Percentiles rank a stretch among this genome's conserved stretches.
phyloP scores from a whole-genome alignment of 1,140 invertebrate species.

The Watersipora subatra region DNA sequence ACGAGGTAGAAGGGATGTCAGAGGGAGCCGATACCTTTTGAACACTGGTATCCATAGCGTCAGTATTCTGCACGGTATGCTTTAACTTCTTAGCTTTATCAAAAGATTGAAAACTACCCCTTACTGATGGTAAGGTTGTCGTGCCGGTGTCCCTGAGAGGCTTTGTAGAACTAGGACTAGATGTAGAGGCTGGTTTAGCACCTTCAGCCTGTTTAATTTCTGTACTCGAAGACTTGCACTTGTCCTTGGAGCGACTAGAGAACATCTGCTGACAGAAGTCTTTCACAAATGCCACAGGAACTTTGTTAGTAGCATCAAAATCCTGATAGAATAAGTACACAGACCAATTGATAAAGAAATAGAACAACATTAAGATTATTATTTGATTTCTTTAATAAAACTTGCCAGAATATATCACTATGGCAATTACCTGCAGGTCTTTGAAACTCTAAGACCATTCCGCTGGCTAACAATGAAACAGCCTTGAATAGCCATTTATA shows the following conservation, averaged over 20 bases:
- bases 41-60: neutral
- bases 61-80: neutral
- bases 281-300: neutral
- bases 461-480: no score
- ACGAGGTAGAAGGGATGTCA: neutral
- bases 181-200: no score
- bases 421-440: no score
- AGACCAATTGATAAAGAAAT: no score
- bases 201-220: neutral
- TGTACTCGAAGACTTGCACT: neutral
- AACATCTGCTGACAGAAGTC: neutral
- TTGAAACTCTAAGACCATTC: no score
- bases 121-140: neutral
- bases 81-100: neutral
- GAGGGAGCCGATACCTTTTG: neutral
- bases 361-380: no score
- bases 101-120: neutral
- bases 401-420: no score
- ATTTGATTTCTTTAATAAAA: no score
- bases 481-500: no score
- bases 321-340: no score
- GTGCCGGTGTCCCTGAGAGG: neutral
- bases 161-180: neutral
- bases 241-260: neutral
- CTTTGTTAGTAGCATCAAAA: no score